Conservation (phyloP, 1,140 invertebrate species). For the Scaptomyza graminum region DNA sequence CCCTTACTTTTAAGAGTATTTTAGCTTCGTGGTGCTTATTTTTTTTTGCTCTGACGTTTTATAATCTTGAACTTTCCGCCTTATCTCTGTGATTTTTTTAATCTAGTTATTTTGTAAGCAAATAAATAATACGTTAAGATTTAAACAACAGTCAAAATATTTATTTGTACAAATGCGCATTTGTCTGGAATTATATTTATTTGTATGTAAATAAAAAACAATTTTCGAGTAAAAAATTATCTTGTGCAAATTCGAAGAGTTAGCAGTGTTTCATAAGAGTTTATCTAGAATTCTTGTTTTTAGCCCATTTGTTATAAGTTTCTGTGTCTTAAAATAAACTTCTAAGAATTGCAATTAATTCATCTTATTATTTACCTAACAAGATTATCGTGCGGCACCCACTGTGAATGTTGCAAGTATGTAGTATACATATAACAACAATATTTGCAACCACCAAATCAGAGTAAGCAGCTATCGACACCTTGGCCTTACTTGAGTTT, state of each 20-base stretch:
- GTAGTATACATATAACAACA: not conserved
- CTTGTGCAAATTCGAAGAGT: too few relatives aligned
- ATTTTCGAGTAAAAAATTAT: not conserved
- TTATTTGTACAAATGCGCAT: constrained; percentile 13
- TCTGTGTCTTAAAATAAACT: too few relatives aligned
- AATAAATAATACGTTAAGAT: constrained; percentile 31
- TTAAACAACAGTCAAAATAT: constrained; percentile 25
- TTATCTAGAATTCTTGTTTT: too few relatives aligned
- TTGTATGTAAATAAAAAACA: not conserved
- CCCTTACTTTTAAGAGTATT: not conserved
- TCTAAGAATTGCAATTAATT: not conserved
- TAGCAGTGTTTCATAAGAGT: too few relatives aligned
- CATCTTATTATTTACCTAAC: not conserved
- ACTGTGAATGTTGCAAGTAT: constrained; percentile 3
- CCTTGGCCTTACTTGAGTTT: constrained; percentile 19
- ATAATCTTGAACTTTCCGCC: constrained; percentile 6
- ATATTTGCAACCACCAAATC: not conserved
- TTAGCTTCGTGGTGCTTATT: not conserved
- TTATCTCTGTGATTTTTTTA: constrained; percentile 33
- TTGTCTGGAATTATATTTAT: not conserved
- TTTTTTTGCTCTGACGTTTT: not conserved
- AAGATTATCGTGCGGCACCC: not conserved
- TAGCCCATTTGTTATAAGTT: too few relatives aligned
- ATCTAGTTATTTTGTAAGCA: constrained; percentile 35
- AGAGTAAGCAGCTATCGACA: not conserved